Evolutionary conservation across 2,797 vertebrate species (phyloP).

Genomic region (Pogonophryne albipinna): DNA sequence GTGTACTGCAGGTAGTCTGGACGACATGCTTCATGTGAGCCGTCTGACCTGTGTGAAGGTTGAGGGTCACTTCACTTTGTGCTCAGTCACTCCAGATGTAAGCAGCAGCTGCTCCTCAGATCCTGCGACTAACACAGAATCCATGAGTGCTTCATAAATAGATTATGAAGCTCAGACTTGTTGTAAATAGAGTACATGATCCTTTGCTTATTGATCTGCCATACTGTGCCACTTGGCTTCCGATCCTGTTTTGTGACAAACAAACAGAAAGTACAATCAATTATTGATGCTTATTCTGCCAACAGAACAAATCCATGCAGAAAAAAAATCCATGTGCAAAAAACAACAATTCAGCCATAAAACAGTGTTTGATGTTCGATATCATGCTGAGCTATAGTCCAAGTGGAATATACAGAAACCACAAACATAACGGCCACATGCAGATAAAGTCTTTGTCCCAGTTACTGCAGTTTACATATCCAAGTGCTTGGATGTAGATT

Average conservation of each 20-base stretch:
- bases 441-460: neutral
- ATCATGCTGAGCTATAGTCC: neutral
- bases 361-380: neutral
- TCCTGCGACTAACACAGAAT: neutral
- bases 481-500: slow-evolving; percentile 4
- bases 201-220: slow-evolving; percentile 21
- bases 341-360: neutral
- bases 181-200: slow-evolving; percentile 6
- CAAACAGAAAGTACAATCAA: slow-evolving; percentile 10
- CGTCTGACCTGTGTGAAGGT: slow-evolving; percentile 21
- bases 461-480: neutral
- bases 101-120: slow-evolving; percentile 14
- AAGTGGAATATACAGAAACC: slow-evolving; percentile 8
- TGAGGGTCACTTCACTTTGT: slow-evolving; percentile 4
- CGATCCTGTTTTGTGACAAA: slow-evolving; percentile 10
- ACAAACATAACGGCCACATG: neutral
- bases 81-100: slow-evolving; percentile 2
- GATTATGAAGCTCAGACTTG: neutral
- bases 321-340: slow-evolving; percentile 3
- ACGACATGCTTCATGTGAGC: neutral
- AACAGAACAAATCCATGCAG: slow-evolving; percentile 13
- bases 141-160: neutral
- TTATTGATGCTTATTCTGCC: slow-evolving; percentile 7
- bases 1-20: slow-evolving; percentile 19
- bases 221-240: slow-evolving; percentile 4